Base-by-base conservation (phyloP, 2,797 vertebrate species). In the Mormyrops boulengeri region DNA sequence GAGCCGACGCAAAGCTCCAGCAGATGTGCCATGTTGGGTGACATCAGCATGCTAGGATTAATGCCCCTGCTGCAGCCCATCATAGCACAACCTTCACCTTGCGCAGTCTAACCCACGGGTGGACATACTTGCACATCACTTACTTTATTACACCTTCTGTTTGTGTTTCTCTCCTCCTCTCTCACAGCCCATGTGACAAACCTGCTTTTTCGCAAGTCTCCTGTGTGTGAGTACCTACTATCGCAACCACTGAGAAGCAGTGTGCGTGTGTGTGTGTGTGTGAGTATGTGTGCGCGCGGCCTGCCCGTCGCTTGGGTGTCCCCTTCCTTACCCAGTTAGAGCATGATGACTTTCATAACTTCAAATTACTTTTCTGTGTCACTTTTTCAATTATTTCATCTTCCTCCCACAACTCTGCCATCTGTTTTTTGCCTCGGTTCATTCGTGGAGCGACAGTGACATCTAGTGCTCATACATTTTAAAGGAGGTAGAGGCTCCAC, bases 401-500 rank as follows among this genome's bases (percentile, higher is more conserved):
- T 30, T 90, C 66, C 52, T 87, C 87, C 88, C 87, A 89, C 89
- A 90, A 85, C 91, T 92, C 92, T 90, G 88, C 91, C 93, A 86
- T 85, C 69, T 53, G 26, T 3, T 2, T 52, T 53, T 57, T 88
- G 19, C 19, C 88, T 4, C 66, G 22, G 88, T 94, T 95, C 92
- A 93, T 93, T 88, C 88, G 9, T 96, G 95, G 95, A 97, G 96
- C 95, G 62, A 96, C 95, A 96, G 95, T 95, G 96, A 94, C 96
- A 96, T 94, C 96, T 95, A 95, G 94, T 95, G 96, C 89, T 88
- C 2, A 0, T 86, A 91, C 53, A 55, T 17, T 17, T 89, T 11
- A 52, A 89, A 77, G 73, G 26, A 34, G 26, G 26, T 34, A 30
- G 62, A 30, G 62, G 26, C 30, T 14, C 8, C 4, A 69, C 5